phyloP scores from a whole-genome alignment of 23 tunicate species.

The Oikopleura dioica region DNA sequence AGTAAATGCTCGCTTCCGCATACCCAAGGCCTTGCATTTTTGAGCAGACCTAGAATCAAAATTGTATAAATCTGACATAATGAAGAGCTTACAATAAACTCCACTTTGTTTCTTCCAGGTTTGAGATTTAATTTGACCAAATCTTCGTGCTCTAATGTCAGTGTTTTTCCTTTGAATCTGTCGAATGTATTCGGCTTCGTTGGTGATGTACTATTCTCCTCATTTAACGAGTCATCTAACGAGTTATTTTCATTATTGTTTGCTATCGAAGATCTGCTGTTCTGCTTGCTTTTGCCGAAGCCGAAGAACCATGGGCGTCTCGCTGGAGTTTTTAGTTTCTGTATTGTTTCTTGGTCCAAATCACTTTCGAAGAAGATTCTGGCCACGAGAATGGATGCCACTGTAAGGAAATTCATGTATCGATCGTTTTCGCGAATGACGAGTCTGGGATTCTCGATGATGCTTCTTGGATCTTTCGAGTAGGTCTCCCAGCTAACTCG shows the following conservation, averaged over 20 bases:
- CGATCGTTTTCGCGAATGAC: not conserved
- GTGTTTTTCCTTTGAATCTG: not conserved
- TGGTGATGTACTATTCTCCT: not conserved
- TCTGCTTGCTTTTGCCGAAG: not conserved
- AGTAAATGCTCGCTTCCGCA: constrained; percentile 3
- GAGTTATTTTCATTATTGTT: not conserved
- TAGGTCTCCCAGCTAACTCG: not conserved
- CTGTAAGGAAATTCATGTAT: not conserved
- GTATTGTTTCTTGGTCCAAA: not conserved
- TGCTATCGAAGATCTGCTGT: not conserved
- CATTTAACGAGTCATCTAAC: no score
- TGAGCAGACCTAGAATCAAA: not conserved
- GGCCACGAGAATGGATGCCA: not conserved
- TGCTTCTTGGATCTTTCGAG: not conserved
- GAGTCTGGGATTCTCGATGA: not conserved
- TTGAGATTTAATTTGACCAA: not conserved
- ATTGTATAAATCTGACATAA: not conserved
- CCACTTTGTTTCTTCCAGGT: not conserved
- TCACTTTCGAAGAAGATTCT: not conserved
- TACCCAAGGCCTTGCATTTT: not conserved
- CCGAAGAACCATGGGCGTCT: not conserved
- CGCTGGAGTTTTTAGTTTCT: constrained; percentile 1
- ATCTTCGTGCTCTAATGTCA: not conserved
- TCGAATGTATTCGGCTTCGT: not conserved
- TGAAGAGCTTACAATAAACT: no score